These are phyloP conservation scores for Sorex fumeus DNA, from an alignment of 2,113 vertebrate species.

Conservation along the genomic window DNA sequence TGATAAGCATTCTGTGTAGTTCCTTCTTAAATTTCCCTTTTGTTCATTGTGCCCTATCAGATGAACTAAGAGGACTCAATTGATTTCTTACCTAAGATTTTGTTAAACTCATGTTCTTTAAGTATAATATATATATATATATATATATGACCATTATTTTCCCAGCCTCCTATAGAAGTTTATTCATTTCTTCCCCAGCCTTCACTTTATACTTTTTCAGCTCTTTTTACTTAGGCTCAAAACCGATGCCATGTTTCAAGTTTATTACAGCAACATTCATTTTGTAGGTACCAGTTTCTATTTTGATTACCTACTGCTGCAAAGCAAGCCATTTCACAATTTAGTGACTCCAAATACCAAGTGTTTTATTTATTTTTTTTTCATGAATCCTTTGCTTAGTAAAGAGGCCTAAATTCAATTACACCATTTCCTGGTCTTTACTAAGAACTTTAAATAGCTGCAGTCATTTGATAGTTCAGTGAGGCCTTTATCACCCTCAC, in stretches of 20 bases:
- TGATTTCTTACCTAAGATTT: neutral
- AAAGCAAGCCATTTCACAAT: neutral
- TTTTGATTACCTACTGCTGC: neutral
- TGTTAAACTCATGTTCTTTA: conserved; percentile 8
- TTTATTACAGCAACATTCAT: neutral
- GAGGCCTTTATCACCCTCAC: neutral
- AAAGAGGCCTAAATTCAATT: neutral
- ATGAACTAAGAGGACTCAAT: neutral
- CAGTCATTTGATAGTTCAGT: neutral
- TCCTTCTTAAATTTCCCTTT: neutral
- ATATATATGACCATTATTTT: neutral
- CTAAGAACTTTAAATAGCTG: neutral
- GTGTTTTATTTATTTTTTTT: neutral
- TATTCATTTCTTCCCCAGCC: neutral
- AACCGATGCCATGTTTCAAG: neutral
- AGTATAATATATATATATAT: too few relatives aligned
- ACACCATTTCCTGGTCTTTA: neutral
- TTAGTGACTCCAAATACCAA: conserved; percentile 1
- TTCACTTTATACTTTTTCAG: neutral
- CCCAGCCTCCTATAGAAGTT: neutral
- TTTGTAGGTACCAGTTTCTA: neutral
- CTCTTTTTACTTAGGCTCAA: neutral
- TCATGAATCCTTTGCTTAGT: neutral
- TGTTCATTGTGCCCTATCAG: neutral
- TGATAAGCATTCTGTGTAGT: neutral